A percentile compares a stretch with the other conserved stretches of the same genome.
Conservation (phyloP, 1,140 invertebrate species). For the Stenopsyche tienmushanensis region DNA sequence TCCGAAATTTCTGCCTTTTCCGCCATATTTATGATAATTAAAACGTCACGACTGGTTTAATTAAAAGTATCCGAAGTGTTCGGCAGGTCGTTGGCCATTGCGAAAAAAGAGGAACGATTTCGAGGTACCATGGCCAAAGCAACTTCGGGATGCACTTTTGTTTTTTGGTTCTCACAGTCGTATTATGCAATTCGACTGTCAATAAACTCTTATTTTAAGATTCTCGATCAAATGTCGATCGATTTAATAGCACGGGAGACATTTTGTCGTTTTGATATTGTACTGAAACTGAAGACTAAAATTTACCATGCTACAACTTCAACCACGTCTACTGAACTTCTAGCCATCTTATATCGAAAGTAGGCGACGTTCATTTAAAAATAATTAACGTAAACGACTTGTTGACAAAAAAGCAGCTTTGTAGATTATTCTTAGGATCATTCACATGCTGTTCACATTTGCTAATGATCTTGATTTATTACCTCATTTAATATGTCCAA, state of each 20-base stretch:
- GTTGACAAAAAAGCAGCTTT: too few species aligned
- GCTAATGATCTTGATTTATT: too few species aligned
- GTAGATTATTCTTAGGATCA: neutral
- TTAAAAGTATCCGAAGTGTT: neutral
- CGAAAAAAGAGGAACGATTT: neutral
- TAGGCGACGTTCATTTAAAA: too few species aligned
- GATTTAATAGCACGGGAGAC: neutral
- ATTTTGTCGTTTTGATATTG: neutral
- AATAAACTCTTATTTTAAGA: neutral
- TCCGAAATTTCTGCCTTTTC: neutral
- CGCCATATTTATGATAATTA: constrained; percentile 10
- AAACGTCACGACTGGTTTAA: constrained; percentile 12
- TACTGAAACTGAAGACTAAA: too few species aligned
- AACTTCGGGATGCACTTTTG: neutral
- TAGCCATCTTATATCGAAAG: too few species aligned
- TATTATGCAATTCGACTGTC: neutral
- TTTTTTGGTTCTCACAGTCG: neutral
- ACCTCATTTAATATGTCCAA: too few species aligned
- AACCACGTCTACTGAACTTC: too few species aligned
- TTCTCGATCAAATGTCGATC: too few species aligned
- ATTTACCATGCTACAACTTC: too few species aligned
- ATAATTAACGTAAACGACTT: too few species aligned
- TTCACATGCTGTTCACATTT: too few species aligned
- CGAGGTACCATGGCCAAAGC: neutral
- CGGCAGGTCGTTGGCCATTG: neutral